phyloP scores from a whole-genome alignment of 2,113 vertebrate species.

The Microcebus lehilahytsara region DNA sequence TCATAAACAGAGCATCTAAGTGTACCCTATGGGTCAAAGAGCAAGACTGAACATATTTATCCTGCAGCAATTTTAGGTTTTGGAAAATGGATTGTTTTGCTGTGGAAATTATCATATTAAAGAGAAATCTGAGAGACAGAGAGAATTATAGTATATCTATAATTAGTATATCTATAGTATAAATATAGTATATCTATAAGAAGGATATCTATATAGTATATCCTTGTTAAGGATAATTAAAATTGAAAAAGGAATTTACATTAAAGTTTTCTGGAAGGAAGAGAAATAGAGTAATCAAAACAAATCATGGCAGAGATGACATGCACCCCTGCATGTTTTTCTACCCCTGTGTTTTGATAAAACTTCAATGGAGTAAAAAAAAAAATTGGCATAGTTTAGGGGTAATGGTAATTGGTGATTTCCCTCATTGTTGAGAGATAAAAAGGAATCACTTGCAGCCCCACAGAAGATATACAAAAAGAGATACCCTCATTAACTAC shows the following conservation, averaged over 20 bases:
- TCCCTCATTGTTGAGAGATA: background rate
- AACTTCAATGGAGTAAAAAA: background rate
- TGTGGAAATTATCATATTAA: background rate
- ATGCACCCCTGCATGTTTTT: background rate
- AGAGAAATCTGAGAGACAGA: slow-evolving; percentile 13
- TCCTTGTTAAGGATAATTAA: slow-evolving; percentile 48
- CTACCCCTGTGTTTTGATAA: slow-evolving; percentile 5
- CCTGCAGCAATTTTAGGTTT: background rate
- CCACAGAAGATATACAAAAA: background rate
- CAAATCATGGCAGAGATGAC: background rate
- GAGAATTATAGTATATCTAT: slow-evolving; percentile 29
- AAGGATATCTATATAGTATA: too few relatives aligned
- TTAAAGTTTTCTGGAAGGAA: slow-evolving; percentile 44
- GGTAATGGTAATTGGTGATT: background rate
- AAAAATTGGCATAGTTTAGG: background rate
- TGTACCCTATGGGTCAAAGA: background rate
- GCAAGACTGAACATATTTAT: background rate
- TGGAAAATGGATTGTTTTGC: background rate
- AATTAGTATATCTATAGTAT: too few relatives aligned
- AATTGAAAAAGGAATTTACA: slow-evolving; percentile 27
- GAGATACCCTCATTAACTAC: slow-evolving; percentile 27
- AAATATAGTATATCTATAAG: slow-evolving; percentile 3
- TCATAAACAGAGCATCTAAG: background rate
- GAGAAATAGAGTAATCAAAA: background rate
- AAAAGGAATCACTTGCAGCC: background rate